Base-by-base conservation (phyloP, 2,797 vertebrate species). In the Nothura maculosa region DNA sequence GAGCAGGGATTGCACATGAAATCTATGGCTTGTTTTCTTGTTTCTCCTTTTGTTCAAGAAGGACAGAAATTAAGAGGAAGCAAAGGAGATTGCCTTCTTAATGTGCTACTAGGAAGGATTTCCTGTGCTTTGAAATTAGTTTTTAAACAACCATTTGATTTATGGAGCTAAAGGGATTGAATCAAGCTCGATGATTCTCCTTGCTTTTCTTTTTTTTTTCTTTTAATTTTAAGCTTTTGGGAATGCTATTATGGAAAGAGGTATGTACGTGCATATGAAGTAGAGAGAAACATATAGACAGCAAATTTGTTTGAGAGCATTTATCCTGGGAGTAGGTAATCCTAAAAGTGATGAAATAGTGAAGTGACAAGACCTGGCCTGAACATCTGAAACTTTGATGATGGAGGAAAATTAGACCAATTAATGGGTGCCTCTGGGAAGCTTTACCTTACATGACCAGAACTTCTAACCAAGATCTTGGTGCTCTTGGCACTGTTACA, bases 311-410 rank as follows among this genome's bases (percentile, higher is more conserved):
- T 78, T 86, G 67, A 88, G 89, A 93, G 73, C 76, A n/a, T 87
- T 90, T 75, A 47, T 85, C 62, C 79, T 79, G 69, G 58, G 76
- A 93, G 32, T 67, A 87, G 45, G 60, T 88, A 96, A 94, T 80
- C 69, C 83, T 95, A 82, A 93, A 96, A 75, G 52, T 85, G 85
- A 96, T 92, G 91, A 96, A 96, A 96, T 60, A 85, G 70, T 94
- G 25, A 96, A 96, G 91, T 93, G 94, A 94, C 97, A 97, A 96
- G 95, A 95, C 93, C 95, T 97, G 92, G 96, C 96, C 94, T 95
- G 94, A 97, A 97, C 87, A 94, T 94, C 91, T 93, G 92, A 90
- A 97, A 94, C 95, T 97, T 96, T 96, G 91, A 96, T 94, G 92
- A 80, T 91, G 81, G 97, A 78, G 73, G 92, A 96, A 89, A 91